Conservation (phyloP, 2,113 vertebrate genomes). For the Orientallactaga bullata region DNA sequence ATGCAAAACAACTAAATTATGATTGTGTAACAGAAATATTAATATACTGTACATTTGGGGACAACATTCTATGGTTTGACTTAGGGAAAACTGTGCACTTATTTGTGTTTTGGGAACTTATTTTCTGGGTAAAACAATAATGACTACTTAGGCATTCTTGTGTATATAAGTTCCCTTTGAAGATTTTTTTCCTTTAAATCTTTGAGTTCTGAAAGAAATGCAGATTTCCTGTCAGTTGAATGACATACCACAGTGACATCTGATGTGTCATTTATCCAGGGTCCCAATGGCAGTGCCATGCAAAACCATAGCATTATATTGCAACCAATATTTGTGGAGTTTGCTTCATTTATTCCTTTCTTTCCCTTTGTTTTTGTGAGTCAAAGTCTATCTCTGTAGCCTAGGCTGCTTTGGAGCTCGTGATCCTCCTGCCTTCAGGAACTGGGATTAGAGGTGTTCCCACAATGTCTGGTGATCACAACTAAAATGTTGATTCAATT, state of each 20-base stretch:
- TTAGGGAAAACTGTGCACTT: not conserved
- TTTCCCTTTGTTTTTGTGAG: not conserved
- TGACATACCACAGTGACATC: not conserved
- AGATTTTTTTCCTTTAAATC: not conserved
- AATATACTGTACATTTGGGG: not conserved
- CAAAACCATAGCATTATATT: not conserved
- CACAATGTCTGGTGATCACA: not conserved
- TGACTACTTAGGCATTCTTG: not conserved
- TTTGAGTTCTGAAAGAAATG: constrained; percentile 21
- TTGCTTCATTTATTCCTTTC: no score
- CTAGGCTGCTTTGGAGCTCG: not conserved
- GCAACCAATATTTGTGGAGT: not conserved
- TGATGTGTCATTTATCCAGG: not conserved
- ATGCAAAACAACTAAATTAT: not conserved
- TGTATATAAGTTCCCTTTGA: not conserved
- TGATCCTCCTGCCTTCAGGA: not conserved
- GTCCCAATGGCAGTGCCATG: not conserved
- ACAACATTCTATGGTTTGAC: not conserved
- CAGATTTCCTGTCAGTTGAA: not conserved
- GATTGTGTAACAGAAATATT: not conserved
- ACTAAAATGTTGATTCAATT: not conserved
- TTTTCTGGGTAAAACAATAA: not conserved
- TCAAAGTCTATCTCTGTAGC: not conserved
- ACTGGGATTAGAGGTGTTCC: not conserved
- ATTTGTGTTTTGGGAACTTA: not conserved